Percentiles rank a stretch among this genome's conserved stretches.
Evolutionary conservation across 2,113 vertebrate species (phyloP).

Genomic region (Merops nubicus): DNA sequence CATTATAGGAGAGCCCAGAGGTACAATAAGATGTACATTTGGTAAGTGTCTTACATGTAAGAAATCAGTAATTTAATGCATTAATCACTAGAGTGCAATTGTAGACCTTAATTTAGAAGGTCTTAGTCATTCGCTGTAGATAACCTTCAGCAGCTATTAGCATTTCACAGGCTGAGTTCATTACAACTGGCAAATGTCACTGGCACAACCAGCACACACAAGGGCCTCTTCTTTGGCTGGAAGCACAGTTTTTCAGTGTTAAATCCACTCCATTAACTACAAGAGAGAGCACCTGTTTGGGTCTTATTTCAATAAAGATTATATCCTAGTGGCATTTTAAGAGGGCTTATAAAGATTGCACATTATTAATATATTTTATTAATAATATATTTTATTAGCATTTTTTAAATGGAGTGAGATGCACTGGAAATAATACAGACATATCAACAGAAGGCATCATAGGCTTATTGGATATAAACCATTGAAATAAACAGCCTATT

Average conservation of each 20-base stretch:
- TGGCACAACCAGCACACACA: background rate
- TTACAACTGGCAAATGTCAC: background rate
- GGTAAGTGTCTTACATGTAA: background rate
- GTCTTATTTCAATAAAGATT: conserved; percentile 7
- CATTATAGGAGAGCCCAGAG: background rate
- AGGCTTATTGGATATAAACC: background rate
- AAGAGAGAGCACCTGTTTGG: background rate
- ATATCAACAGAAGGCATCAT: background rate
- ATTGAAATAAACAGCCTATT: background rate
- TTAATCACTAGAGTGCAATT: conserved; percentile 39
- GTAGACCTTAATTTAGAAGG: background rate
- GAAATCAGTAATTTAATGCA: conserved; percentile 16
- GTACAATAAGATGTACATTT: background rate
- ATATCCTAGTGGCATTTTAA: background rate
- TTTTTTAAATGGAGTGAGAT: background rate
- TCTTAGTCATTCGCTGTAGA: background rate
- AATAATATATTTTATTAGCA: background rate
- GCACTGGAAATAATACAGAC: background rate
- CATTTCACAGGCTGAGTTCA: background rate
- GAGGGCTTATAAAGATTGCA: background rate
- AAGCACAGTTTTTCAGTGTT: background rate
- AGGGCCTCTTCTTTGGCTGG: background rate
- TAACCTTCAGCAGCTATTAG: conserved; percentile 23
- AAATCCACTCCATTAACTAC: background rate
- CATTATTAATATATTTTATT: background rate